Base-by-base conservation (phyloP, 2,888 invertebrate species). In the Monochamus alternatus region DNA sequence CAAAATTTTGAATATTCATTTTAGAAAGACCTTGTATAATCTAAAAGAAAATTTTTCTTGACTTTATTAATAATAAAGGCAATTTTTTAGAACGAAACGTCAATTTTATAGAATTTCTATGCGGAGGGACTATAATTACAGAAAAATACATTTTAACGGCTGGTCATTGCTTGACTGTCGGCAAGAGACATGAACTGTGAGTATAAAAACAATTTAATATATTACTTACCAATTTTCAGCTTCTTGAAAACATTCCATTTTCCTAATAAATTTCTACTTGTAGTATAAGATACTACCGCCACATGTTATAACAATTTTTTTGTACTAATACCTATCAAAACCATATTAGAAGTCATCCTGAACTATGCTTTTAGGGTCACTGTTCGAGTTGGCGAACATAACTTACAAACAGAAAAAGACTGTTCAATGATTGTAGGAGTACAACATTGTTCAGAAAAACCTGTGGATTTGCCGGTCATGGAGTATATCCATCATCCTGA, bases 381-480 rank as follows among this genome's bases (percentile, higher is more conserved):
- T 55, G 91, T 92, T 5, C 90, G 93, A 38, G 86, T 94, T 32
- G 94, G 94, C 1, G 94, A 93, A 76, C 91, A 92, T 38, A 88
- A 91, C 83, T 76, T 89, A 51, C 85, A 81, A 62, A 88, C 87
- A n/a, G 88, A 87, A 75, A 86, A 81, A 22, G 91, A 91, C 79
- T 92, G 92, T 83, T 85, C 86, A 7, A 64, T n/a, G 12, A 65
- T 75, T n/a, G 68, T 70, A n/a, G 69, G 65, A 12, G 59, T 63
- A 4, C 67, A 72, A 55, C 43, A 73, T 38, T 89, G 89, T 78
- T 85, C 87, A 0, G 85, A 85, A 55, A 82, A 83, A 8, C 82
- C 83, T 44, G 73, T 86, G 14, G 87, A 89, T 76, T 78, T 87
- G 12, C 79, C 78, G 22, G 81, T 88, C 3, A 85, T 86, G 55